phyloP scores from a whole-genome alignment of 2,113 vertebrate genomes.

The Fregata magnificens region DNA sequence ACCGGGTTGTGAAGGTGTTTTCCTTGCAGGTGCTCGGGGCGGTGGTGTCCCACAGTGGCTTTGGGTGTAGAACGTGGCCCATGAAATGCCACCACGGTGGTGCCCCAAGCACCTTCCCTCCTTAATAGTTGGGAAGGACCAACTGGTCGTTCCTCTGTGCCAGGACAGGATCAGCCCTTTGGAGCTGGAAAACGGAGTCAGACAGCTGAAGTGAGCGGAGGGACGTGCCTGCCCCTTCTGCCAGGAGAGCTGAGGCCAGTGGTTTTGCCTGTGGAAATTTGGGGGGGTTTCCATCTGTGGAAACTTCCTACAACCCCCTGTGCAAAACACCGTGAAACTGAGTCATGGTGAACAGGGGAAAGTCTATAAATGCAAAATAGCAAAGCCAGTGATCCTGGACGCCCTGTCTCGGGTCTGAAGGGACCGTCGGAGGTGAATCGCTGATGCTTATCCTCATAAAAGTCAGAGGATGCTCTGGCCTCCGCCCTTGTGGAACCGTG shows the following conservation, averaged over 20 bases:
- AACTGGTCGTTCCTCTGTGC: neutral
- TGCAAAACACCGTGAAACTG: neutral
- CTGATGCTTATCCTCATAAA: neutral
- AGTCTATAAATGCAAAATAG: neutral
- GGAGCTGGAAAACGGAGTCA: neutral
- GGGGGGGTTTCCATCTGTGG: neutral
- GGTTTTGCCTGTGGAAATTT: neutral
- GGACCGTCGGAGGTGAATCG: neutral
- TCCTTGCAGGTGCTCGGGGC: fast-evolving
- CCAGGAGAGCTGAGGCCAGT: neutral
- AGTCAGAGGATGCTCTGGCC: neutral
- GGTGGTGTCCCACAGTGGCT: fast-evolving
- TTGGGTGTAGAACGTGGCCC: neutral
- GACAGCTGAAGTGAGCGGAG: neutral
- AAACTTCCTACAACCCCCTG: neutral
- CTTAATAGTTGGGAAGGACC: neutral
- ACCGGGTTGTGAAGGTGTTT: neutral
- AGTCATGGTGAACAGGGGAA: neutral
- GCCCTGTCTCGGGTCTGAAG: neutral
- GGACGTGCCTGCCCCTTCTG: neutral
- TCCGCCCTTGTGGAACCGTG: fast-evolving
- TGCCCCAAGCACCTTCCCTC: neutral
- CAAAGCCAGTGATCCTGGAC: neutral
- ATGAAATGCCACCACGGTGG: fast-evolving
- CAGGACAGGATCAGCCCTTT: neutral